Evolutionary conservation across 2,888 invertebrate species (phyloP).

Genomic region (Coecobrya sp.): DNA sequence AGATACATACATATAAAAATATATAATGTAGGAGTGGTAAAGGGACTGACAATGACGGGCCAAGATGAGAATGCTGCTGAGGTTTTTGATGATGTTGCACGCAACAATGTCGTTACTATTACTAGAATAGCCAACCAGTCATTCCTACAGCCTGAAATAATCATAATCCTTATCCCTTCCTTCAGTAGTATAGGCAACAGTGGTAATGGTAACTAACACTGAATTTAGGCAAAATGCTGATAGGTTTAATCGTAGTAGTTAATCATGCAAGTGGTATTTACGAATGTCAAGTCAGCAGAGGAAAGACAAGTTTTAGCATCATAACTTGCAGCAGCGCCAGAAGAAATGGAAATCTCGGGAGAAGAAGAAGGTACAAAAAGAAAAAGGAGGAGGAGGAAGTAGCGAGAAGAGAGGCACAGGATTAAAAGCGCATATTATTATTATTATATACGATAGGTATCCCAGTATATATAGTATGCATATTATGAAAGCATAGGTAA

Average conservation of each 20-base stretch:
- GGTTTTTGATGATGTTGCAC: neutral
- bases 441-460: neutral
- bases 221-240: too few relatives aligned
- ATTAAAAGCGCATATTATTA: neutral
- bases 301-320: neutral
- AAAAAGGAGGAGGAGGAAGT: neutral
- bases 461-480: neutral
- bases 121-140: neutral
- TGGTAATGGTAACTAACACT: too few relatives aligned
- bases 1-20: neutral
- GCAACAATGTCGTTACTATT: neutral
- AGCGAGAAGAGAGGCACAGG: neutral
- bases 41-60: neutral
- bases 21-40: neutral
- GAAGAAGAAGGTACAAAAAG: constrained; percentile 1
- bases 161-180: neutral
- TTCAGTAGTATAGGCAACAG: neutral
- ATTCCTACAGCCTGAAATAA: neutral
- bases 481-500: neutral
- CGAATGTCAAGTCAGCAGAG: neutral
- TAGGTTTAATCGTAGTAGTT: neutral
- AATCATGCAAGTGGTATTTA: neutral
- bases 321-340: constrained; percentile 22
- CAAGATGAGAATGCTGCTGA: neutral
- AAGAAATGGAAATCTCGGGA: constrained; percentile 34